A percentile compares a stretch with the other conserved stretches of the same genome.
These are phyloP conservation scores for Falco peregrinus DNA, from an alignment of 2,797 vertebrate species.

Conservation along the genomic window DNA sequence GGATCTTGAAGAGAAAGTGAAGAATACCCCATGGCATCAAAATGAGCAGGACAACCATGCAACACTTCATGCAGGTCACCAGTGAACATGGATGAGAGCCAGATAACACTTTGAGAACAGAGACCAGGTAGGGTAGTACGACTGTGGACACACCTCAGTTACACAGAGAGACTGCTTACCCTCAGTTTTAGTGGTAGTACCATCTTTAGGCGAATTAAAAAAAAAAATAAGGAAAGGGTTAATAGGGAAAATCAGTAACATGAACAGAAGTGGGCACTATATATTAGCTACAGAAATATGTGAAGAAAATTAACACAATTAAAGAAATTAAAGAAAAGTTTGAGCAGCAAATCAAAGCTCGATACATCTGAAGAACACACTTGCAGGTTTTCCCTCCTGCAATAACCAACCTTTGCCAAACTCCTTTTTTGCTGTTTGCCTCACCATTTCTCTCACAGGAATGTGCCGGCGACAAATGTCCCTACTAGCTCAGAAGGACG, in stretches of 20 bases:
- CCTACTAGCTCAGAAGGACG: conserved; percentile 4
- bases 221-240: conserved; percentile 82
- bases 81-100: conserved; percentile 78
- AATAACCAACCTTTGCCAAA: conserved; percentile 15
- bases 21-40: conserved; percentile 50
- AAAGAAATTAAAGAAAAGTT: conserved; percentile 45
- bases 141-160: conserved; percentile 77
- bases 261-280: conserved; percentile 72
- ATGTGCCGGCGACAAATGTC: not conserved
- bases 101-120: conserved; percentile 72
- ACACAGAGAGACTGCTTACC: conserved; percentile 91
- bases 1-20: conserved; percentile 28
- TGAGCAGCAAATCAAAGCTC: conserved; percentile 54
- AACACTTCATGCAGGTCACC: conserved; percentile 89
- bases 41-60: conserved; percentile 81
- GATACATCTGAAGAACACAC: not conserved
- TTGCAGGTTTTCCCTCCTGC: not conserved
- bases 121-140: conserved; percentile 65
- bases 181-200: conserved; percentile 93
- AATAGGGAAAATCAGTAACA: conserved; percentile 81
- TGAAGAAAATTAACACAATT: conserved; percentile 43
- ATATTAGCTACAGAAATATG: conserved; percentile 69
- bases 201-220: conserved; percentile 92
- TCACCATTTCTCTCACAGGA: not conserved
- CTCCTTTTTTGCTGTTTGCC: not conserved